Evolutionary conservation across 2,888 invertebrate genomes (phyloP).

Genomic region (Lithodes maja): DNA sequence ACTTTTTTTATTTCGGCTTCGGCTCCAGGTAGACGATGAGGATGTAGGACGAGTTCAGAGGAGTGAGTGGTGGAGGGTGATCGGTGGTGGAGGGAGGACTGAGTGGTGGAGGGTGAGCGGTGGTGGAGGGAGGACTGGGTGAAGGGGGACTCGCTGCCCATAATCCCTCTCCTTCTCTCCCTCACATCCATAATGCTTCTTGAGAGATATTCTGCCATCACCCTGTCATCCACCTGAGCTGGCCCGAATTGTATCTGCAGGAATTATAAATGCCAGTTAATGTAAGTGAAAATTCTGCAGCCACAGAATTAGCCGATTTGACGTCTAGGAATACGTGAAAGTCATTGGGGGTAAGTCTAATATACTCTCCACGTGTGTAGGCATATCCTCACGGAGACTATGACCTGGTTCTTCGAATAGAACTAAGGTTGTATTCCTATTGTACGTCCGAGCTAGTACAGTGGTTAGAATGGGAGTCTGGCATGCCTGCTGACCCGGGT

Average conservation of each 20-base stretch:
- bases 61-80: background rate
- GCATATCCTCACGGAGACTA: no score
- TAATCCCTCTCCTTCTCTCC: background rate
- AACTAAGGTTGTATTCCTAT: no score
- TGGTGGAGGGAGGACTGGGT: background rate
- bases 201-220: background rate
- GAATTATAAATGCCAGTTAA: background rate
- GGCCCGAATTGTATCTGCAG: background rate
- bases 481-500: no score
- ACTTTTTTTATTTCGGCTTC: background rate
- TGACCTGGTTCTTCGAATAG: no score
- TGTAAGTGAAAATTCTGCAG: no score
- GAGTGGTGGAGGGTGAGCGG: background rate
- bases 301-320: no score
- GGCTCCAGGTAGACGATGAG: background rate
- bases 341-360: no score
- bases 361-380: no score
- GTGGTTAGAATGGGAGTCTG: no score
- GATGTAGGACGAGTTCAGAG: slow-evolving; percentile 17
- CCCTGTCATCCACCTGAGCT: background rate
- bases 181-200: background rate
- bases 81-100: background rate
- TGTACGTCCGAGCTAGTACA: no score
- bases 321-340: no score
- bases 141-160: background rate